Evolutionary conservation across 2,113 vertebrate genomes (phyloP), one percentile per base, ranked within the genome.

Genomic region (Chlorodrepanis virens): DNA sequence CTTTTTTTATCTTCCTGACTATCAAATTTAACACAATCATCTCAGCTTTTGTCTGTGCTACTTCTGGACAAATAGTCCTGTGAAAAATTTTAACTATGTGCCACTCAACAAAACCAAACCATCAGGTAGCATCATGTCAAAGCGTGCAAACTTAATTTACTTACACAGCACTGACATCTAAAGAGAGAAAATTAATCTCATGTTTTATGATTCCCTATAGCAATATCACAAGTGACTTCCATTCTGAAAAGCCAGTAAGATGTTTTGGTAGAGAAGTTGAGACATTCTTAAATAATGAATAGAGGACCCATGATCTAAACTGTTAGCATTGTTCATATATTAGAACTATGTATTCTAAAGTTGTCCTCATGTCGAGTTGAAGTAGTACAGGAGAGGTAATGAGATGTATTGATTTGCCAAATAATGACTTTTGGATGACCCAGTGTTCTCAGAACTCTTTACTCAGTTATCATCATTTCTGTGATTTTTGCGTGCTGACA

Each of bases 371-470:
- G 84, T 90, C 25, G 35, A 71, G n/a, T 24, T 89, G 86, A 85
- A 91, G 50, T 44, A 83, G 56, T 67, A 57, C 21, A 39, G 49
- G 60, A 89, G 40, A 88, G 23, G 54, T 84, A 94, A 95, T 75
- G 68, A 81, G 72, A 81, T 65, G 44, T 37, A 71, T 64, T 79
- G 89, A 91, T 87, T 90, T 88, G 33, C 45, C 52, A 75, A 75
- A 93, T 88, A 89, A 96, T 65, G 94, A 83, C 95, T 93, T 88
- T 60, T 95, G 79, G 47, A 83, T 86, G 79, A 96, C 94, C 71
- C 47, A 75, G 40, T 75, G 85, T 92, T 94, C 83, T 69, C 56
- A 33, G 78, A 96, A 87, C 56, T 92, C 79, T 93, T 97, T 86
- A 60, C 23, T 88, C 37, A 4, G 89, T 91, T 93, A 88, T 68